Conservation (phyloP, 2,797 vertebrate species). For the Agapornis canus region DNA sequence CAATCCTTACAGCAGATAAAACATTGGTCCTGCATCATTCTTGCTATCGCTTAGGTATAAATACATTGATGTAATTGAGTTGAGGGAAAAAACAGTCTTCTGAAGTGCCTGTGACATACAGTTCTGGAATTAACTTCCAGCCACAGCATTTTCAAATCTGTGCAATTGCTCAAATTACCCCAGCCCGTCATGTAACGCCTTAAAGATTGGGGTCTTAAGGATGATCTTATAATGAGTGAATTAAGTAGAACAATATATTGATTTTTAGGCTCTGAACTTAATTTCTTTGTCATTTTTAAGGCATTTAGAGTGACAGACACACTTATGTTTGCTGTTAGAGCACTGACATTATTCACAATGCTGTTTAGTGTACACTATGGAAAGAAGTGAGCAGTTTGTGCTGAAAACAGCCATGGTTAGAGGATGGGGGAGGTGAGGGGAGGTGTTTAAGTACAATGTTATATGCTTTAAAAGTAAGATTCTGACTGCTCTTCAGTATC, state of each 20-base stretch:
- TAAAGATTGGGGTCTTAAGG: neutral
- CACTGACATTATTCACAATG: neutral
- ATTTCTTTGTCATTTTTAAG: slow-evolving; percentile 17
- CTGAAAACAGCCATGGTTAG: neutral
- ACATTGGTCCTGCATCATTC: neutral
- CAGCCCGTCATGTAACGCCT: neutral
- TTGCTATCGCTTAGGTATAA: neutral
- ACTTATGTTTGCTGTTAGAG: neutral
- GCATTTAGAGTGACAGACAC: neutral
- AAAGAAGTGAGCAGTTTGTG: neutral
- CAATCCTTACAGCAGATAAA: neutral
- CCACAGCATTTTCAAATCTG: neutral
- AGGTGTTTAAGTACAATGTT: neutral
- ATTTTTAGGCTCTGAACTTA: slow-evolving; percentile 16
- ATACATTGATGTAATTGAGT: neutral
- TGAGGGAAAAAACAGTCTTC: neutral
- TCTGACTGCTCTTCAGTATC: neutral
- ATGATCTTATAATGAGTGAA: neutral
- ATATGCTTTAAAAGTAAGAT: neutral
- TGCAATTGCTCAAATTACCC: neutral
- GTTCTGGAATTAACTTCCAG: neutral
- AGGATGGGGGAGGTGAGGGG: neutral
- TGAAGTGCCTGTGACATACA: neutral
- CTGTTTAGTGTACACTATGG: neutral
- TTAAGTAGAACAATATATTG: slow-evolving; percentile 36